Conservation (phyloP, 2,888 invertebrate species). For the Polylopha cassiicola region DNA sequence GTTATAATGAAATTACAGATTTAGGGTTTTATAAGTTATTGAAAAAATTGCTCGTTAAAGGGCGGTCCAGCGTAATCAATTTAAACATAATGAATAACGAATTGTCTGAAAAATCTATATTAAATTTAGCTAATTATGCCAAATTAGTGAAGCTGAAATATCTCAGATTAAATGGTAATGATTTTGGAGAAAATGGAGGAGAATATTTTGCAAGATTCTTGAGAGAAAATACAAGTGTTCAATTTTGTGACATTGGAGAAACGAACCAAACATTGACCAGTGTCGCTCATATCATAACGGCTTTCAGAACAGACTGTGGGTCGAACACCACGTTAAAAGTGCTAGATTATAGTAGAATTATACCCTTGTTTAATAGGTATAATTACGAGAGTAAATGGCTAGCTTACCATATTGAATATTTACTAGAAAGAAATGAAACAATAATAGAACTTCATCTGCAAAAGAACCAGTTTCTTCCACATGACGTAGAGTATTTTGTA, state of each 20-base stretch:
- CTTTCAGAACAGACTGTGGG: conserved; percentile 59
- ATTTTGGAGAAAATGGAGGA: conserved; percentile 73
- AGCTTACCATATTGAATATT: conserved; percentile 67
- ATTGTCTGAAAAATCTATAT: conserved; percentile 61
- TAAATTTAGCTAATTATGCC: conserved; percentile 49
- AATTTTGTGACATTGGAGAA: conserved; percentile 76
- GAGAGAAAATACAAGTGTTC: conserved; percentile 57
- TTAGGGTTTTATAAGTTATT: conserved; percentile 61
- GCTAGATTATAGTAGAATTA: conserved; percentile 57
- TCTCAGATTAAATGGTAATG: conserved; percentile 77
- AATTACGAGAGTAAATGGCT: conserved; percentile 66
- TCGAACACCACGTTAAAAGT: conserved; percentile 51
- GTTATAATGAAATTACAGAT: conserved; percentile 77
- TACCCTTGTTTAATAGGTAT: conserved; percentile 57
- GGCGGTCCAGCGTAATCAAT: conserved; percentile 64
- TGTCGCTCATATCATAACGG: conserved; percentile 70
- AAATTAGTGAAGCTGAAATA: conserved; percentile 62
- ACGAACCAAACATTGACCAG: conserved; percentile 75
- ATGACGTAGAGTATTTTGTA: conserved; percentile 76
- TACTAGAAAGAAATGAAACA: conserved; percentile 53
- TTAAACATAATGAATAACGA: conserved; percentile 78
- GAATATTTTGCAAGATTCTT: conserved; percentile 71
- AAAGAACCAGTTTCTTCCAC: conserved; percentile 77
- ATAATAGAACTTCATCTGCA: conserved; percentile 77
- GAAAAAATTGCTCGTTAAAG: conserved; percentile 58